Conservation (phyloP, 1,140 invertebrate genomes). For the Trichomalopsis sarcophagae region DNA sequence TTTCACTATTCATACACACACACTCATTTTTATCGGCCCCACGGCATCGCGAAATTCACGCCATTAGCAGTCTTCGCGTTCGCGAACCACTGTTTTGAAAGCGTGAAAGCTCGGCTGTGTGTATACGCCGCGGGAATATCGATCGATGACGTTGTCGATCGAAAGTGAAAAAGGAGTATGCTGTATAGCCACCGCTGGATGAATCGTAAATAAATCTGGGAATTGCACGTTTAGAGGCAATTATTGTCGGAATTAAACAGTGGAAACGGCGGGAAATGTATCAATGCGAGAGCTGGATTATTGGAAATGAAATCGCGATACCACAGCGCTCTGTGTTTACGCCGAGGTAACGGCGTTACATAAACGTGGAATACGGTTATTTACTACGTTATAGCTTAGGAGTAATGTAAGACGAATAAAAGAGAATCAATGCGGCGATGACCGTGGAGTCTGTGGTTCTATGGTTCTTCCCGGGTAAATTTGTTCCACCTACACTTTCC, state of each 20-base stretch:
- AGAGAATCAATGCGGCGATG: not conserved
- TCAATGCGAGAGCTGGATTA: not conserved
- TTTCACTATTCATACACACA: no score
- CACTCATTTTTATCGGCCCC: not conserved
- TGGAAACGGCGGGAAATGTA: not conserved
- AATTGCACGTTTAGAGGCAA: not conserved
- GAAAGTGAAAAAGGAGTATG: not conserved
- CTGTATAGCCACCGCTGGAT: not conserved
- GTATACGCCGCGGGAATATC: not conserved
- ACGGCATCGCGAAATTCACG: not conserved
- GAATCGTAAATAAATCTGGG: not conserved
- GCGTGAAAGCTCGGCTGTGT: not conserved
- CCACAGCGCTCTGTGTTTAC: not conserved
- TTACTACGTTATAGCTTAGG: not conserved
- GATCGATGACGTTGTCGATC: not conserved
- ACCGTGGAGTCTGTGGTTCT: not conserved
- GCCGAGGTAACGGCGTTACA: not conserved
- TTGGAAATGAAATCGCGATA: not conserved
- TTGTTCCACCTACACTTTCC: no score
- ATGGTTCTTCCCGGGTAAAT: no score
- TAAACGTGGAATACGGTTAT: not conserved
- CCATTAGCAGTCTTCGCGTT: not conserved
- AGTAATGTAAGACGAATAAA: not conserved
- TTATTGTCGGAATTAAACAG: not conserved
- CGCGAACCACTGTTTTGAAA: not conserved